These are phyloP conservation scores for Hirundo rustica DNA, from an alignment of 2,797 vertebrate species.

Conservation along the genomic window DNA sequence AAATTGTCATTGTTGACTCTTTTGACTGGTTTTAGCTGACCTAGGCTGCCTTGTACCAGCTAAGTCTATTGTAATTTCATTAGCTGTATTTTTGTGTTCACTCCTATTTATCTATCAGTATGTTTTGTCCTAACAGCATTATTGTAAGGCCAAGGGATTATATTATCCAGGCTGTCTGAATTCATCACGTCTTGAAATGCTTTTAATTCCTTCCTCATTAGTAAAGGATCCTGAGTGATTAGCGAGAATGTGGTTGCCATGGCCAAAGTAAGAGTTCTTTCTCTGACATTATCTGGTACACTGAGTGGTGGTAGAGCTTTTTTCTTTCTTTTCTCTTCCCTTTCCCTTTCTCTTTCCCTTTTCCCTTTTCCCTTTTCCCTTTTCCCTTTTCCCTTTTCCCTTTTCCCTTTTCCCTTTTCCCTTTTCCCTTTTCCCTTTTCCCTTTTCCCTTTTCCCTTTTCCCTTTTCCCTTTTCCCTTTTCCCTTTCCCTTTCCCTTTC, in stretches of 20 bases:
- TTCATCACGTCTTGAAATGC: neutral
- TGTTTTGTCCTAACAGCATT: neutral
- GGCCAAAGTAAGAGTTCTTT: neutral
- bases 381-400: fast-evolving
- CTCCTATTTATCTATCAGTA: neutral
- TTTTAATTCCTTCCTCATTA: slow-evolving; percentile 39
- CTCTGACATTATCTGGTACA: neutral
- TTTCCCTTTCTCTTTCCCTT: too few relatives aligned
- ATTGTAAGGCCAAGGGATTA: neutral
- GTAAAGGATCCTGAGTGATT: slow-evolving; percentile 5
- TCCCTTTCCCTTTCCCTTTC: too few relatives aligned
- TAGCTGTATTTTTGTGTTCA: neutral
- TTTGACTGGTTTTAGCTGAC: neutral
- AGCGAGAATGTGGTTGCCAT: neutral
- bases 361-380: too few relatives aligned
- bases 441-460: too few relatives aligned
- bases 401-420: fast-evolving
- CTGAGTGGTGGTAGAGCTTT: neutral
- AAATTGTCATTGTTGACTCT: neutral
- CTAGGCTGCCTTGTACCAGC: neutral
- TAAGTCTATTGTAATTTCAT: neutral
- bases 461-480: too few relatives aligned
- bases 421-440: neutral
- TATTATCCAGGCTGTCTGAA: slow-evolving; percentile 7
- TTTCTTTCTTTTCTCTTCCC: neutral